These are phyloP conservation scores for Sorex araneus DNA, from an alignment of 2,113 vertebrate genomes.

Conservation along the genomic window DNA sequence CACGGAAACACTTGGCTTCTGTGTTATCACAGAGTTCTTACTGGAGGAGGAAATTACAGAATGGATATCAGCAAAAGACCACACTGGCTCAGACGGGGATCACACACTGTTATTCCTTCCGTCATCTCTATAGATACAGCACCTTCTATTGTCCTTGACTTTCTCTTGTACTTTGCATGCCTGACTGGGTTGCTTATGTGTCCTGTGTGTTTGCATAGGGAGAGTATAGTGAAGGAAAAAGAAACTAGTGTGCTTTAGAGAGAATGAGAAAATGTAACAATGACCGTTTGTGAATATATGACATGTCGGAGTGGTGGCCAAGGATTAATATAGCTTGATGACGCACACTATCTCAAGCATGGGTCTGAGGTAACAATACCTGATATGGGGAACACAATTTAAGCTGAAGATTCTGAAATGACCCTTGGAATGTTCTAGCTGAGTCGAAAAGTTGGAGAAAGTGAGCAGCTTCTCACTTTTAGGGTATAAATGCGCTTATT, in stretches of 20 bases:
- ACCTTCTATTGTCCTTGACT: slow-evolving; percentile 70
- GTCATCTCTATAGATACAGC: slow-evolving; percentile 42
- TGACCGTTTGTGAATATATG: slow-evolving; percentile 48
- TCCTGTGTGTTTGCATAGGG: slow-evolving; percentile 60
- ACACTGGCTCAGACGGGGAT: slow-evolving; percentile 25
- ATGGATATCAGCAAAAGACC: slow-evolving; percentile 25
- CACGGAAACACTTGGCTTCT: slow-evolving; percentile 12
- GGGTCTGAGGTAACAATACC: neutral
- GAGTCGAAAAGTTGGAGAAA: slow-evolving; percentile 57
- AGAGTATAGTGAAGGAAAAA: slow-evolving; percentile 57
- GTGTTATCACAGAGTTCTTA: slow-evolving; percentile 43
- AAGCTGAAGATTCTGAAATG: slow-evolving; percentile 60
- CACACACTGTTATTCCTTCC: slow-evolving; percentile 51
- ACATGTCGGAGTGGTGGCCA: slow-evolving; percentile 44
- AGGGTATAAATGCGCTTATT: slow-evolving; percentile 58
- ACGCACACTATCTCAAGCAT: neutral
- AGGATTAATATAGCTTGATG: slow-evolving; percentile 15
- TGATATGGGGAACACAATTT: neutral
- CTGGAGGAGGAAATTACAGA: slow-evolving; percentile 53
- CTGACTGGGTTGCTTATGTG: slow-evolving; percentile 39
- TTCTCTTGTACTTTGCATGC: slow-evolving; percentile 1
- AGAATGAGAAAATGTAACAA: slow-evolving; percentile 34
- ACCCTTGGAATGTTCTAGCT: slow-evolving; percentile 32
- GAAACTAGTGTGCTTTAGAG: slow-evolving; percentile 36
- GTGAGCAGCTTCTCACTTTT: slow-evolving; percentile 37